Base-by-base conservation (phyloP, 2,113 vertebrate genomes). In the Maccullochella peelii region DNA sequence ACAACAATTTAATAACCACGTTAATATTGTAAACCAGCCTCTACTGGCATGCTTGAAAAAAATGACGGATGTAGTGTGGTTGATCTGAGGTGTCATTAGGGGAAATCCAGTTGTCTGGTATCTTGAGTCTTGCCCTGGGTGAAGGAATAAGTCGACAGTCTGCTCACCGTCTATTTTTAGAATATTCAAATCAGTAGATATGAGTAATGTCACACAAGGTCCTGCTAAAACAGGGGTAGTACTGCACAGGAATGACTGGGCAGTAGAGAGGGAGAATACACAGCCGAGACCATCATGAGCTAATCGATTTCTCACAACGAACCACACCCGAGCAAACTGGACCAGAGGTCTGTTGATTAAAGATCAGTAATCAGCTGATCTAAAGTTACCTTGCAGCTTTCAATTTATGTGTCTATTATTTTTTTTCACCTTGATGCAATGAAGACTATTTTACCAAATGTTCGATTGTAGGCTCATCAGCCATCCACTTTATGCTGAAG, bases 81-180 rank as follows among this genome's bases (percentile, higher is more conserved):
- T 69, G 79, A 44, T 89, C 79, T 47, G 70, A 86, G 49, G 67
- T 82, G 82, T 85, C 85, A 83, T 89, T 23, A 82, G 91, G 93
- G 93, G 91, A 94, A 94, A 82, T 88, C 91, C 92, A 89, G n/a
- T 73, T 21, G 63, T 69, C 78, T 86, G 40, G 3, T 72, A 11
- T 72, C 2, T 18, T 18, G 49, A 40, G 63, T 58, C 58, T 79
- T 82, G 36, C 40, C 38, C 44, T 50, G 69, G 27, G 59, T 85
- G 71, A 86, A 58, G 33, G 76, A 71, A 49, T 47, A 80, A 74
- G 58, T 80, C 42, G 74, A 50, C 54, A 25, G 47, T 74, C 62
- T 88, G 58, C 78, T 83, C 18, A 47, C 1, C 20, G 3, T 40
- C 33, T 89, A 80, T 85, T 88, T 81, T 65, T 83, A 77, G 77